Percentiles rank a stretch among this genome's conserved stretches.
phyloP scores from a whole-genome alignment of 2,113 vertebrate genomes.

The Epinephelus lanceolatus region DNA sequence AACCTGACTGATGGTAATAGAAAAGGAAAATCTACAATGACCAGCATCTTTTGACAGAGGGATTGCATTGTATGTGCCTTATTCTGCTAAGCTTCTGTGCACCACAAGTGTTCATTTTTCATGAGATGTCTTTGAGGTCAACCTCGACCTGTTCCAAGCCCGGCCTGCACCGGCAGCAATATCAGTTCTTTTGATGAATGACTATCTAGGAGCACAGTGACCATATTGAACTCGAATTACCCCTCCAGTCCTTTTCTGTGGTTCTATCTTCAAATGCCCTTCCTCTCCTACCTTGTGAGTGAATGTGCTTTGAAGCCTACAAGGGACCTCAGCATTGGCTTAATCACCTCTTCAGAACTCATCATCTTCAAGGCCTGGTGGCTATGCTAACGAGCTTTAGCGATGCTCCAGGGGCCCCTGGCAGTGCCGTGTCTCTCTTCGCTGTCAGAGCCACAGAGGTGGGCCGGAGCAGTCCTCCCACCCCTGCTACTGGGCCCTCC shows the following conservation, averaged over 20 bases:
- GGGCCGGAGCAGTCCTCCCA: conserved; percentile 57
- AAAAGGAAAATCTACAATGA: conserved; percentile 2
- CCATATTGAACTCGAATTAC: conserved; percentile 69
- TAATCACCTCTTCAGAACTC: conserved; percentile 80
- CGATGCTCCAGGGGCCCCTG: conserved; percentile 55
- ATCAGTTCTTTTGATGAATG: conserved; percentile 71
- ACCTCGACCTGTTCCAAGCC: conserved; percentile 53
- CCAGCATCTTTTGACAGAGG: background rate
- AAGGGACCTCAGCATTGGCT: conserved; percentile 63
- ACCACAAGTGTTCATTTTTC: conserved; percentile 52
- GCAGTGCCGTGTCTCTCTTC: conserved; percentile 55
- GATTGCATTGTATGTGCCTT: conserved; percentile 14
- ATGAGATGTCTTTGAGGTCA: conserved; percentile 54
- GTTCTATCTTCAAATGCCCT: conserved; percentile 50
- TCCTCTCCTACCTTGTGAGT: conserved; percentile 53
- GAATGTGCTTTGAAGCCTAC: conserved; percentile 64
- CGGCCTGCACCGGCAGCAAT: conserved; percentile 43
- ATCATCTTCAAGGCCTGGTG: conserved; percentile 79
- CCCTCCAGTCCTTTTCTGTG: conserved; percentile 28
- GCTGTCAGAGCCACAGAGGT: conserved; percentile 67
- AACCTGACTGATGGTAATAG: conserved; percentile 11
- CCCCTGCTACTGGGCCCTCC: conserved; percentile 52
- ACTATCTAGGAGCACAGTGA: conserved; percentile 54
- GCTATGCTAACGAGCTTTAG: conserved; percentile 76
- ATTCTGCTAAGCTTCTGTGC: conserved; percentile 27